These are phyloP conservation scores for Tapirus terrestris DNA, from an alignment of 2,113 vertebrate species.

Conservation along the genomic window DNA sequence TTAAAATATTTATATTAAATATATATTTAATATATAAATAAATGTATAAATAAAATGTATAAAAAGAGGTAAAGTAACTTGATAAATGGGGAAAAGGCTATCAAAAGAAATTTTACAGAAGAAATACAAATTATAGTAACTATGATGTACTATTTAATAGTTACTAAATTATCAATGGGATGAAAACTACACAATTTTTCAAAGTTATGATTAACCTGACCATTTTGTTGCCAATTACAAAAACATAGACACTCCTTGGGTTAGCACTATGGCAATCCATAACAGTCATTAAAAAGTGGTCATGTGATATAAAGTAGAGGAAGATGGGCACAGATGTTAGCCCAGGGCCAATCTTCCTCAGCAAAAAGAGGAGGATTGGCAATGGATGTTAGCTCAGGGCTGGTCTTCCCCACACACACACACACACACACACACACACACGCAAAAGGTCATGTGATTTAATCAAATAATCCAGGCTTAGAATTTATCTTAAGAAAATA, in stretches of 20 bases:
- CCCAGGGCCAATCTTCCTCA: too few relatives aligned
- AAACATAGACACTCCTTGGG: background rate
- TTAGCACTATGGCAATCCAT: background rate
- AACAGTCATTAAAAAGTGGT: background rate
- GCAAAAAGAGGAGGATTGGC: too few relatives aligned
- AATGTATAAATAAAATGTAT: background rate
- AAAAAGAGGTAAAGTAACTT: slow-evolving; percentile 7
- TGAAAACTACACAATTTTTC: slow-evolving; percentile 35
- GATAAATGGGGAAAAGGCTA: background rate
- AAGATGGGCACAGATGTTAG: too few relatives aligned
- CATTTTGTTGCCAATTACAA: background rate
- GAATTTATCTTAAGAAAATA: background rate
- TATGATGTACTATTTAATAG: background rate
- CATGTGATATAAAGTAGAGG: background rate
- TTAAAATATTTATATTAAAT: too few relatives aligned
- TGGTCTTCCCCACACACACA: too few relatives aligned
- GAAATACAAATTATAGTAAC: background rate
- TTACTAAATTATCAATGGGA: background rate
- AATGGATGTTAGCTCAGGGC: too few relatives aligned
- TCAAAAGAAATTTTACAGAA: background rate
- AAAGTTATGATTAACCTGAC: background rate
- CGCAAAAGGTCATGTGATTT: background rate
- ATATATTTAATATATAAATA: too few relatives aligned
- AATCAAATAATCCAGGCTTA: background rate
- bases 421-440: too few relatives aligned